Evolutionary conservation across 2,113 vertebrate genomes (phyloP), one percentile per base, ranked within the genome.

Genomic region (Scortum barcoo): DNA sequence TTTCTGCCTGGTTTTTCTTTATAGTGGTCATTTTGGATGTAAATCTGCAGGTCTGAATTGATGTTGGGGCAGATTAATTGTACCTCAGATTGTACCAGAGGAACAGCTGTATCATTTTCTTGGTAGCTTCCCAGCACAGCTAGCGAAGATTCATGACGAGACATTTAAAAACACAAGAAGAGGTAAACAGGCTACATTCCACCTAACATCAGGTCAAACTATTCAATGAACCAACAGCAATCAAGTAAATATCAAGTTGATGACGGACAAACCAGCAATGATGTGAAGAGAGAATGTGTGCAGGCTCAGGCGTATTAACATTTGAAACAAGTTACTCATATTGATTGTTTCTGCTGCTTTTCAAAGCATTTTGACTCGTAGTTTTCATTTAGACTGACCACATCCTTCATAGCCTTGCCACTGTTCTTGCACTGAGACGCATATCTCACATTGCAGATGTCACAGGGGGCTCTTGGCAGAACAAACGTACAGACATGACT

Each of bases 131-230:
- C 58, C 54, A 75, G 54, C 69, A 80, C 58, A 66, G 83, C 72
- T 24, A 58, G 20, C 50, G 73, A 53, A 72, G 50, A 53, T 30
- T 61, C 42, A 72, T 50, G 30, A 61, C 50, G 58, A 66, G 50
- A 82, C 1, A 13, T n/a, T n/a, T n/a, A n/a, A 77, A 72, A 62
- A n/a, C 53, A 82, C 0, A 14, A 63, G 40, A 81, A 38, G 66
- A 63, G 63, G 36, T 65, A 66, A 78, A 83, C 54, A 30, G 48
- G 80, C 80, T 86, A 86, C 78, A 88, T 91, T 86, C 84, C 65
- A 82, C 72, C 76, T 36, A 74, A 74, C 61, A 75, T 66, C 50
- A 80, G 69, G 53, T 61, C 16, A 24, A 30, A 80, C 24, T 13
- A 20, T 50, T 83, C 40, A 62, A 63, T 50, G 36, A 28, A 70